phyloP scores from a whole-genome alignment of 2,888 invertebrate species.

The Drosophila pseudotakahashii region DNA sequence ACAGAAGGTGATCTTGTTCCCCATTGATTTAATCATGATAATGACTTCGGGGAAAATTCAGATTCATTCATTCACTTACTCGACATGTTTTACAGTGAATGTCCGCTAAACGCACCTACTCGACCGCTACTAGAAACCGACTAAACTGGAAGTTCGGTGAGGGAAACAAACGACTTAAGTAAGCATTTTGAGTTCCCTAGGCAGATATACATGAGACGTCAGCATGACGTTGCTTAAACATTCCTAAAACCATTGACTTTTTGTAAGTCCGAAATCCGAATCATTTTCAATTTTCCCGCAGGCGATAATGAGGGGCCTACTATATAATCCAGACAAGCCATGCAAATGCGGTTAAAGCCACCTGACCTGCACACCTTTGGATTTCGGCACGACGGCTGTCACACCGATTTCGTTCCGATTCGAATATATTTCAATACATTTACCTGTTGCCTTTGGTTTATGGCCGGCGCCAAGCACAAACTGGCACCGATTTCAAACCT shows the following conservation, averaged over 20 bases:
- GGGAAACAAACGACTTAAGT: neutral
- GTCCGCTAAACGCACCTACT: conserved; percentile 19
- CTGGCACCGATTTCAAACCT: conserved; percentile 56
- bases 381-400: conserved; percentile 28
- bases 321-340: conserved; percentile 27
- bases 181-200: conserved; percentile 1
- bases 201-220: conserved; percentile 19
- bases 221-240: conserved; percentile 34
- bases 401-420: conserved; percentile 19
- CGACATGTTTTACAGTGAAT: conserved; percentile 19
- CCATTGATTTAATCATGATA: conserved; percentile 15
- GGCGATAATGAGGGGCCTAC: conserved; percentile 50
- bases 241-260: conserved; percentile 46
- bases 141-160: conserved; percentile 17
- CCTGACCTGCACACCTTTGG: conserved; percentile 46
- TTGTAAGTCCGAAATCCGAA: conserved; percentile 24
- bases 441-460: conserved; percentile 50
- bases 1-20: conserved; percentile 26
- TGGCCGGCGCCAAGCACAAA: conserved; percentile 69
- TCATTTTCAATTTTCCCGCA: conserved; percentile 49
- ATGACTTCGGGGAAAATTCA: conserved; percentile 18
- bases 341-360: conserved; percentile 42
- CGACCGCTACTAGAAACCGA: conserved; percentile 10
- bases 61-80: conserved; percentile 26
- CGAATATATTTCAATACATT: conserved; percentile 22